These are phyloP conservation scores for Chouioia cunea DNA, from an alignment of 2,888 invertebrate genomes.

Conservation along the genomic window DNA sequence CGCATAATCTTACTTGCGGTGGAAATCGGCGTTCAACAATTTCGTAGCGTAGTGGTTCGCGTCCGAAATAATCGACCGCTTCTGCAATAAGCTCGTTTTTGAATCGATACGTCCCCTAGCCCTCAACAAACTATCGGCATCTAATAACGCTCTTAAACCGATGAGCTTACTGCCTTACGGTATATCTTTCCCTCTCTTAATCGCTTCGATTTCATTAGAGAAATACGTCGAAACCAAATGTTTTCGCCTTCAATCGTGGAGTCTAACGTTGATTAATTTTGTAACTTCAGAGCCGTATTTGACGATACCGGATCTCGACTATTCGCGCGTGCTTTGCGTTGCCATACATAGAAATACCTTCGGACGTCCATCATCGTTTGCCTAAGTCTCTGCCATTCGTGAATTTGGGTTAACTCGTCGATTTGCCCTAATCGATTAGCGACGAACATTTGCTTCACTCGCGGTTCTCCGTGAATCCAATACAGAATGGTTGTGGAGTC, in stretches of 20 bases:
- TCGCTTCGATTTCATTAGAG: background rate
- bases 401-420: background rate
- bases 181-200: background rate
- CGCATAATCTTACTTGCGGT: background rate
- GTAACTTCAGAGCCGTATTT: too few species aligned
- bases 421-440: background rate
- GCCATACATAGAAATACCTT: too few species aligned
- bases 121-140: background rate
- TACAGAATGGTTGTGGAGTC: background rate
- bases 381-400: background rate
- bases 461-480: background rate
- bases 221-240: background rate
- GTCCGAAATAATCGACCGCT: background rate
- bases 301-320: background rate
- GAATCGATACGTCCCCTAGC: background rate
- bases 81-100: background rate
- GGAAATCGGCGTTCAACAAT: background rate
- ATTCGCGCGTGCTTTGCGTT: background rate
- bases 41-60: background rate
- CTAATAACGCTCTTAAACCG: background rate
- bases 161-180: too few species aligned
- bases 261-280: background rate
- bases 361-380: background rate
- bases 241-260: background rate
- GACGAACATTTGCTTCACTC: background rate